phyloP scores from a whole-genome alignment of 2,888 invertebrate genomes.

The Andrena flavipes region DNA sequence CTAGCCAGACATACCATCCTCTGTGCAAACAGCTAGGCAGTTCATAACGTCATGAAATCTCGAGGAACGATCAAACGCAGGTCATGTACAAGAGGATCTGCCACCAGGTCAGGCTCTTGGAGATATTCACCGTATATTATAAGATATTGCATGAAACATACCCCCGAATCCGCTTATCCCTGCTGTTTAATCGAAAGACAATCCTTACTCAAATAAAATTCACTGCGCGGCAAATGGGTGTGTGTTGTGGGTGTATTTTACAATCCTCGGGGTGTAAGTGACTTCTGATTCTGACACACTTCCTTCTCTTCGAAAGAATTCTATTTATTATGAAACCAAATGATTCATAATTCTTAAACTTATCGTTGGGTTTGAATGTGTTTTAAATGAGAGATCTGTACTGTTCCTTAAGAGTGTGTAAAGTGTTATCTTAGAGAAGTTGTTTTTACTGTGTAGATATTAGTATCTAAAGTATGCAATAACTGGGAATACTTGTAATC shows the following conservation, averaged over 20 bases:
- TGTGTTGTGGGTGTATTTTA: background rate
- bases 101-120: slow-evolving; percentile 29
- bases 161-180: slow-evolving; percentile 1
- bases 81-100: slow-evolving; percentile 38
- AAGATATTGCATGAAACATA: slow-evolving; percentile 47
- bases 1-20: slow-evolving; percentile 67
- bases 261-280: background rate
- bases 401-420: no score
- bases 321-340: no score
- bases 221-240: background rate
- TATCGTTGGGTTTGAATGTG: no score
- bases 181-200: slow-evolving; percentile 18
- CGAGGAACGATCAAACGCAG: slow-evolving; percentile 63
- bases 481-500: no score
- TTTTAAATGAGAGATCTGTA: no score
- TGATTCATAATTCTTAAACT: no score
- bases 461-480: no score
- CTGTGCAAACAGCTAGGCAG: slow-evolving; percentile 66
- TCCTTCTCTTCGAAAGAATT: background rate
- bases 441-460: background rate
- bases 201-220: slow-evolving; percentile 1
- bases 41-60: slow-evolving; percentile 68
- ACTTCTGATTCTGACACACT: background rate
- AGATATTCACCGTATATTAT: slow-evolving; percentile 40
- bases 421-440: background rate